Base-by-base conservation (phyloP, 2,113 vertebrate species). In the Rhinopomastus cyanomelas region DNA sequence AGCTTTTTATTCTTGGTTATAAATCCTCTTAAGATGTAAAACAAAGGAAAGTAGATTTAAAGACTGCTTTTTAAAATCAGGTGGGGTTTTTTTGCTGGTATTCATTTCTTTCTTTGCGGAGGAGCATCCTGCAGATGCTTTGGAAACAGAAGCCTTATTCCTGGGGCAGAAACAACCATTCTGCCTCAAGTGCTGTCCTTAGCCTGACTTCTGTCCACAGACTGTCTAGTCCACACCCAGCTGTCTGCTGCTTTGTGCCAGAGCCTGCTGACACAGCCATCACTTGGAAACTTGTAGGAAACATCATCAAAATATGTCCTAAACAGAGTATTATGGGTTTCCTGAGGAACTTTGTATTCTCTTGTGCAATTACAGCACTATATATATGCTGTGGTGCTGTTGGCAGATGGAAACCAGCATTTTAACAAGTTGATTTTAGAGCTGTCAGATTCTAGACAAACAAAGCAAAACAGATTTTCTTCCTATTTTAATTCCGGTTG, bases 171-270 rank as follows among this genome's bases (percentile, higher is more conserved):
- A 74, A 78, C 57, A 92, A 86, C 76, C 0, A 0, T 88, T 88
- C 61, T 81, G 65, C 57, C 65, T 81, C 5, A 30, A 65, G 15
- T 61, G 59, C 62, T 84, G 59, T 96, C 80, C 73, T 83, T 65
- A 92, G 74, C 65, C 83, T 89, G 69, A 79, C 32, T 94, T 22
- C 59, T 76, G 57, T 86, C 68, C 87, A 27, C 74, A 37, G 44
- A 5, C 87, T 82, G 60, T 74, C 86, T 81, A 25, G 91, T 87
- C 94, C 88, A 72, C 93, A 75, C 85, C 83, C 93, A 92, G 51
- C 53, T 91, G 76, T 30, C 46, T 72, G 72, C 49, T 49, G 8
- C 19, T 74, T 74, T 82, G 21, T 87, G 76, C 85, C 82, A 91
- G 79, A 76, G 27, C 79, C 92, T 82, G 30, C 72, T 80, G 68